Evolutionary conservation across 53 echinoderm and acorn worm species (phyloP), one percentile per base, ranked within the genome.

Genomic region (Apostichopus leukothele): DNA sequence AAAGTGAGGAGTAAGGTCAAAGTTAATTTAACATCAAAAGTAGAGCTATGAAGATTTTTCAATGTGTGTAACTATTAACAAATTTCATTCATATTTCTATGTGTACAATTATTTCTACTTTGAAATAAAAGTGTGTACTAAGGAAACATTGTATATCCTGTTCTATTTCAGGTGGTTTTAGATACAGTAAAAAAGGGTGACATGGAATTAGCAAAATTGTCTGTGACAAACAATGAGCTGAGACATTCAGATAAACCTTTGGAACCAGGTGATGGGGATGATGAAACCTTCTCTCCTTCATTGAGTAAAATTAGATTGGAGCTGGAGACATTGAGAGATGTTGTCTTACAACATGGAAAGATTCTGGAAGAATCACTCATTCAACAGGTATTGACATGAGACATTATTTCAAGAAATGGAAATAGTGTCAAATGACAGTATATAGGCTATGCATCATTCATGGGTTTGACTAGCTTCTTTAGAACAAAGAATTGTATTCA

Each of bases 271-370:
- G 66, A 50, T 5, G 88, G 80, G 59, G 93, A 91, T 73, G 90
- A 77, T 10, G 92, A 93, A 60, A 67, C 81, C 4, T 60, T 52
- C 25, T 92, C 94, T 73, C 96, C 96, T 79, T 88, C 92, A 55
- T 86, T 95, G 86, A 52, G 63, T 11, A 81, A 92, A 22, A 76
- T 99, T 4, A 87, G 89, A 67, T 89, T 83, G 13, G 93, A 96
- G 9, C 86, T 99, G 51, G 86, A 93, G 18, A 90, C 92, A 89
- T 88, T 99, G 51, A 90, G 89, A 67, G 92, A 91, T 76, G 94
- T 95, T 57, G 93, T 92, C 51, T 73, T 88, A 71, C 94, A 94
- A 23, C 94, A 99, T 79, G 93, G 90, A 79, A 91, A 99, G 50
- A 88, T 96, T 25, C 91, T 99, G 13, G 75, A 90, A 78, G 90